Percentiles rank a stretch among this genome's conserved stretches.
Evolutionary conservation across 2,113 vertebrate species (phyloP).

Genomic region (Saccopteryx bilineata): DNA sequence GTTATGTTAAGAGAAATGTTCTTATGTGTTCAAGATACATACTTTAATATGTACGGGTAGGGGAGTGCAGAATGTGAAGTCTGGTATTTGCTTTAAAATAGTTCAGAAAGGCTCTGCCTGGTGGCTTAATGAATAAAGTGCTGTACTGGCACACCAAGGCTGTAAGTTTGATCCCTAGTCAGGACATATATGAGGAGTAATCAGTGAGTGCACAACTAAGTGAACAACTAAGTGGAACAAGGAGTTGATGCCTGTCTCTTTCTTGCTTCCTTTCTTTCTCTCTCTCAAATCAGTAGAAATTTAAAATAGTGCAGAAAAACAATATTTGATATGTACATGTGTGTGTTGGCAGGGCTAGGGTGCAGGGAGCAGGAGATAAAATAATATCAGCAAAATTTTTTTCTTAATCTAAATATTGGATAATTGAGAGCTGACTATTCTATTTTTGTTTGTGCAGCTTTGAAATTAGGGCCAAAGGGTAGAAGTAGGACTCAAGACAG

Average conservation of each 20-base stretch:
- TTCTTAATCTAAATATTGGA: neutral
- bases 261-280: no score
- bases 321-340: neutral
- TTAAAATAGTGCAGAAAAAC: conserved; percentile 24
- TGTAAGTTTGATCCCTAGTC: no score
- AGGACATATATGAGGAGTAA: no score
- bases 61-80: neutral
- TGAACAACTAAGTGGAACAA: no score
- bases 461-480: neutral
- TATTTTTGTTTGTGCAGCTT: neutral
- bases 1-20: neutral
- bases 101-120: neutral
- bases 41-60: neutral
- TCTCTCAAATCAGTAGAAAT: neutral
- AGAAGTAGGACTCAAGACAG: neutral
- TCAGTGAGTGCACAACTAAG: no score
- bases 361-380: neutral
- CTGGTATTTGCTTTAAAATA: conserved; percentile 31
- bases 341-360: neutral
- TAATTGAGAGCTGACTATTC: neutral
- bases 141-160: no score
- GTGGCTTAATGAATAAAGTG: no score
- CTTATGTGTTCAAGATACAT: neutral
- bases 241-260: no score
- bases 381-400: neutral